A percentile compares a stretch with the other conserved stretches of the same genome.
These are phyloP conservation scores for Archegozetes longisetosus DNA, from an alignment of 1,140 invertebrate species.

Conservation along the genomic window DNA sequence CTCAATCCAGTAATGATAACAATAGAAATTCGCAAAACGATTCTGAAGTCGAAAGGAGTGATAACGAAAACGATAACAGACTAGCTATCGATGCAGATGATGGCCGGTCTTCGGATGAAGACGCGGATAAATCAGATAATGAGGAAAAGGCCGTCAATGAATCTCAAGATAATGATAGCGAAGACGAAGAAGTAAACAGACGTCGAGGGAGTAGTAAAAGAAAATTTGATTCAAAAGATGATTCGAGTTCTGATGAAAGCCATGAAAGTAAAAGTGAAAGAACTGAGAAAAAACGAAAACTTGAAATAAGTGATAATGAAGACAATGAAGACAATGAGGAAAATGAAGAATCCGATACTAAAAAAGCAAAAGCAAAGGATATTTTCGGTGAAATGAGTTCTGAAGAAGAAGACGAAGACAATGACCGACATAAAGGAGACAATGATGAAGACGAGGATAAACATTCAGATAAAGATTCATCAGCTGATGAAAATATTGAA, in stretches of 20 bases:
- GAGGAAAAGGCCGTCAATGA: neutral
- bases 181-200: neutral
- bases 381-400: slow-evolving; percentile 56
- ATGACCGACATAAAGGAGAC: slow-evolving; percentile 1
- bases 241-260: neutral
- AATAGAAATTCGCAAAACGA: too few species aligned
- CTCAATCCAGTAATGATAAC: too few species aligned
- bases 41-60: too few species aligned
- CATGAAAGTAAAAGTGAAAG: neutral
- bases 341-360: slow-evolving; percentile 7
- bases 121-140: neutral
- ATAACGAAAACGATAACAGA: neutral
- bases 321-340: neutral
- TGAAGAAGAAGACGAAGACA: slow-evolving; percentile 25
- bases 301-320: neutral
- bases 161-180: neutral
- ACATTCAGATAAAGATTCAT: too few species aligned
- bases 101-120: neutral
- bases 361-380: slow-evolving; percentile 41
- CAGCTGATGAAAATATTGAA: neutral
- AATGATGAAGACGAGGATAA: slow-evolving; percentile 28
- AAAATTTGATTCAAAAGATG: neutral
- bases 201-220: neutral
- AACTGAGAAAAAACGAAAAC: neutral
- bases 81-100: neutral